These are phyloP conservation scores for Cepaea hortensis DNA, from an alignment of 2,888 invertebrate species.

Conservation along the genomic window DNA sequence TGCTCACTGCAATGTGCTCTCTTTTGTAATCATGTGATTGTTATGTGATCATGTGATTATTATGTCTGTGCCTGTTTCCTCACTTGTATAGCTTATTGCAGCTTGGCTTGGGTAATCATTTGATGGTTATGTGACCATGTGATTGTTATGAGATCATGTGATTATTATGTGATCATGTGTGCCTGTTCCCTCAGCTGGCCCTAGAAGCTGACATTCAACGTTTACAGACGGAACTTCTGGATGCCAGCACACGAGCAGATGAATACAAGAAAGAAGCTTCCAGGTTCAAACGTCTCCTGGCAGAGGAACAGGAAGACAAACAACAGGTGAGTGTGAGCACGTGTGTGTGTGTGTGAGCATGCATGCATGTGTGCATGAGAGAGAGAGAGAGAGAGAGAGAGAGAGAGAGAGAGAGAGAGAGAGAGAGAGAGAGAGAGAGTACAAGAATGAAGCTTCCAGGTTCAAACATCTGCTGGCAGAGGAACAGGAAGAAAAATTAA, in stretches of 20 bases:
- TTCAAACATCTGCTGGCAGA: not conserved
- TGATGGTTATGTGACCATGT: too few species aligned
- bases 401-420: not conserved
- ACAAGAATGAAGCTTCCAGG: not conserved
- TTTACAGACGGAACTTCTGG: not conserved
- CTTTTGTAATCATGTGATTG: too few species aligned
- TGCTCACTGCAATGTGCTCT: too few species aligned
- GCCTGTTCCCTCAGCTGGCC: not conserved
- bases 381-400: not conserved
- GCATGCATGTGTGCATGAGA: too few species aligned
- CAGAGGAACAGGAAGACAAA: slow-evolving; percentile 59
- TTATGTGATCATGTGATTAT: too few species aligned
- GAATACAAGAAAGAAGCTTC: slow-evolving; percentile 52
- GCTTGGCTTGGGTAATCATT: too few species aligned
- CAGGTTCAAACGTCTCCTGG: slow-evolving; percentile 54
- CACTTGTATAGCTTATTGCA: too few species aligned
- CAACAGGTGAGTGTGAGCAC: slow-evolving; percentile 55
- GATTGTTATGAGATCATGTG: too few species aligned
- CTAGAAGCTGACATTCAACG: not conserved
- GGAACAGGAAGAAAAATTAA: not conserved
- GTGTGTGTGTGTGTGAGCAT: not conserved
- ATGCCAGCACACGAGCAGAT: slow-evolving; percentile 5
- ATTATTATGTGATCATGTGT: too few species aligned
- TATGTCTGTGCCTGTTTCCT: too few species aligned
- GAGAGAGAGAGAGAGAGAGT: not conserved